These are phyloP conservation scores for Neodontobutis hainanensis DNA, from an alignment of 2,113 vertebrate species.

Conservation along the genomic window DNA sequence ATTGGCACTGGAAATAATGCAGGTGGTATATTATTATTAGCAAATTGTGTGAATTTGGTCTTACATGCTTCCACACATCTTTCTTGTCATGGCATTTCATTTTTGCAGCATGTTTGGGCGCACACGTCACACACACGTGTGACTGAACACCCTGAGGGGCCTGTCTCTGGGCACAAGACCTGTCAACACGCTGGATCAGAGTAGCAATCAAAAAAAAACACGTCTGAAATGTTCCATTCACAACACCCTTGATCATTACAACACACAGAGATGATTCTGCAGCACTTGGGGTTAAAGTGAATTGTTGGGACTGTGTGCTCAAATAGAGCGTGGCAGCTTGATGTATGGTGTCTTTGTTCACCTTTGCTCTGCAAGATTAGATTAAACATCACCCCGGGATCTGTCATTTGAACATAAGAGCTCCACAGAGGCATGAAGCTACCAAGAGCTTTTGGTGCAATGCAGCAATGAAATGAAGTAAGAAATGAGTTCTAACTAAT, in stretches of 20 bases:
- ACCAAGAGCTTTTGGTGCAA: conserved; percentile 65
- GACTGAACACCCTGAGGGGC: conserved; percentile 23
- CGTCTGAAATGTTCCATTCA: no score
- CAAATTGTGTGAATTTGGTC: no score
- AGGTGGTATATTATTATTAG: no score
- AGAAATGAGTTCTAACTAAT: conserved; percentile 52
- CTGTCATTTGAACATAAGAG: conserved; percentile 40
- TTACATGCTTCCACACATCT: not conserved
- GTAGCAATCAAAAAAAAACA: conserved; percentile 7
- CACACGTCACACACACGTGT: conserved; percentile 36
- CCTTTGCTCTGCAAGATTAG: conserved; percentile 62
- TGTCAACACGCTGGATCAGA: conserved; percentile 31
- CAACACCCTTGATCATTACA: no score
- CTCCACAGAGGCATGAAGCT: conserved; percentile 17
- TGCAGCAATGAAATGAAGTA: conserved; percentile 61
- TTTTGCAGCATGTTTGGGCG: not conserved
- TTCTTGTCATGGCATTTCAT: conserved; percentile 18
- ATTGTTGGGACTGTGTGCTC: conserved; percentile 23
- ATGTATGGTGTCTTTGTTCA: conserved; percentile 65
- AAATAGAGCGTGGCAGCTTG: conserved; percentile 56
- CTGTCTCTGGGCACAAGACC: conserved; percentile 26
- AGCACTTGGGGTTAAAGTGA: conserved; percentile 11
- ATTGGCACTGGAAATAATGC: not conserved
- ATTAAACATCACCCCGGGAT: conserved; percentile 60
- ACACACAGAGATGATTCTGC: conserved; percentile 4